Conservation (phyloP, 2,888 invertebrate genomes). For the Leucania comma region DNA sequence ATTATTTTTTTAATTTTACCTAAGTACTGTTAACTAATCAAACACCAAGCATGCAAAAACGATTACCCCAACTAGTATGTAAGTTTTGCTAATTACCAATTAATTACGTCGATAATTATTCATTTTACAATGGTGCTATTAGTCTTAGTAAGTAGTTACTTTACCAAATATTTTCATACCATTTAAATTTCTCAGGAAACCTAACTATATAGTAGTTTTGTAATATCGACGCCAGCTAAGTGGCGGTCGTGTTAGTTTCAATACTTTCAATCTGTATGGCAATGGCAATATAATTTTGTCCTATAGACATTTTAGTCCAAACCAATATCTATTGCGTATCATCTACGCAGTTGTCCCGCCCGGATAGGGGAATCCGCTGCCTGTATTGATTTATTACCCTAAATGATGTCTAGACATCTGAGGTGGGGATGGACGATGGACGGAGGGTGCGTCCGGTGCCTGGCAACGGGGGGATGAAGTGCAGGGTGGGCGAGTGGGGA, state of each 20-base stretch:
- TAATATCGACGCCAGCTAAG: neutral
- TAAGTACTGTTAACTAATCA: too few relatives aligned
- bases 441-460: neutral
- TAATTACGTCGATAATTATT: neutral
- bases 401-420: neutral
- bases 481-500: neutral
- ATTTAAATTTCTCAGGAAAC: neutral
- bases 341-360: neutral
- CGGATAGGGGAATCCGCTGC: neutral
- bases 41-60: neutral
- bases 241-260: neutral
- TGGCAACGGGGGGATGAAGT: neutral
- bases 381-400: constrained; percentile 27
- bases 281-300: too few relatives aligned
- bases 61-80: neutral
- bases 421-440: neutral
- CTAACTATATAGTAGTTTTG: neutral
- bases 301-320: neutral
- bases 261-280: too few relatives aligned
- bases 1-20: too few relatives aligned
- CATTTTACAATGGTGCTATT: constrained; percentile 8
- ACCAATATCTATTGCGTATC: too few relatives aligned
- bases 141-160: constrained; percentile 4
- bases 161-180: constrained; percentile 14
- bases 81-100: neutral